Conservation (phyloP, 2,888 invertebrate species). For the Sinopyrophorus schimmeli region DNA sequence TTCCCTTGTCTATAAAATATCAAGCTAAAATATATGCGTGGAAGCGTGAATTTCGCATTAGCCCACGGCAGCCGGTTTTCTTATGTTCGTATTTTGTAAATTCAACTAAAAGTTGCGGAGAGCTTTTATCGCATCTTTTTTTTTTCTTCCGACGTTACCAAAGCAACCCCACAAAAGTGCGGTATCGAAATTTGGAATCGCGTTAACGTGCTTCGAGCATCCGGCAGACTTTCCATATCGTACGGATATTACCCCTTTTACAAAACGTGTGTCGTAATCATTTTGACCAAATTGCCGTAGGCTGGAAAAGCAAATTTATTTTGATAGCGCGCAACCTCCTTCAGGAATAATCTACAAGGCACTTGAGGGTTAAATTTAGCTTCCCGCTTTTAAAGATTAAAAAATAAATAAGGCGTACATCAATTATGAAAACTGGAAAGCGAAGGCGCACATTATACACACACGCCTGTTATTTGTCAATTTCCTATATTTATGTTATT, state of each 20-base stretch:
- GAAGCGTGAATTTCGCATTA: conserved; percentile 3
- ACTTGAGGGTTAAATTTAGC: conserved; percentile 4
- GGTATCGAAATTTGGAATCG: conserved; percentile 7
- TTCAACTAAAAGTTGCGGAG: conserved; percentile 1
- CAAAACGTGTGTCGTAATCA: conserved; percentile 2
- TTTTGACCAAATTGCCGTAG: conserved; percentile 6
- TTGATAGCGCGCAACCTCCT: neutral
- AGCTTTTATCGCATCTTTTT: conserved; percentile 7
- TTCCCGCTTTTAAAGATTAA: neutral
- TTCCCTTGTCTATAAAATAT: neutral
- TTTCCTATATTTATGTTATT: too few species aligned
- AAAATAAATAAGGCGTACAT: conserved; percentile 8
- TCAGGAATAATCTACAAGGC: conserved; percentile 1
- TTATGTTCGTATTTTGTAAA: conserved; percentile 4
- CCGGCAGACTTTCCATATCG: conserved; percentile 7
- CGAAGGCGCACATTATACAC: too few species aligned
- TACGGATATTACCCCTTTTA: conserved; percentile 4
- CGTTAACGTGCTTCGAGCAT: conserved; percentile 6
- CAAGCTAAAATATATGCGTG: neutral
- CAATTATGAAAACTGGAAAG: too few species aligned
- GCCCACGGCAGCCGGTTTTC: conserved; percentile 1
- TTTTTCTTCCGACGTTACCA: conserved; percentile 2
- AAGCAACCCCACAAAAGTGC: neutral
- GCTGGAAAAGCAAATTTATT: too few species aligned
- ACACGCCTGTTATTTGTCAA: too few species aligned